Evolutionary conservation across 2,888 invertebrate species (phyloP).

Genomic region (Stenolophus ochropezus): DNA sequence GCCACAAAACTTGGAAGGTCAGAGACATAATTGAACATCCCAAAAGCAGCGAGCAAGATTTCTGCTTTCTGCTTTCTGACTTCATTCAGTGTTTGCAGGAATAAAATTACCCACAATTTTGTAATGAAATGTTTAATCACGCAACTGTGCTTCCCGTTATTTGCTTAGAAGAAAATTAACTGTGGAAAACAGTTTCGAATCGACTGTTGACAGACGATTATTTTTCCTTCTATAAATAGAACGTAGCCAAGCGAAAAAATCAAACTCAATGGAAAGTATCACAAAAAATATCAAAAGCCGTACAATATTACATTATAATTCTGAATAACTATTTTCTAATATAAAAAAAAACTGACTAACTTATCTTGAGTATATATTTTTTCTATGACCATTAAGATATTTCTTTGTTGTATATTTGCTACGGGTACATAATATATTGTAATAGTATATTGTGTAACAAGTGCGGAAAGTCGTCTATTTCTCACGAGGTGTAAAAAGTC

Average conservation of each 20-base stretch:
- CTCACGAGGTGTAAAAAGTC: too few species aligned
- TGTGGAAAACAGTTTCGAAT: conserved; percentile 2
- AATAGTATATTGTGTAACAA: too few species aligned
- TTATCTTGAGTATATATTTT: background rate
- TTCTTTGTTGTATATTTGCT: background rate
- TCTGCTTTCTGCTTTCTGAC: background rate
- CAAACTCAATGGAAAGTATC: background rate
- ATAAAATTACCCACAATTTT: conserved; percentile 1
- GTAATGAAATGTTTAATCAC: conserved; percentile 11
- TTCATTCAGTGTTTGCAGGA: background rate
- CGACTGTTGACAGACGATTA: conserved; percentile 24
- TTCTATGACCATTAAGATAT: too few species aligned
- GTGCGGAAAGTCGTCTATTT: too few species aligned
- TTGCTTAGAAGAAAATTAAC: conserved; percentile 9
- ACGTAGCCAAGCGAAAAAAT: conserved; percentile 7
- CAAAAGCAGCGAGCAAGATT: background rate
- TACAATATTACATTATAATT: too few species aligned
- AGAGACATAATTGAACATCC: conserved; percentile 1
- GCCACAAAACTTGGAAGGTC: background rate
- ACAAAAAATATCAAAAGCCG: background rate
- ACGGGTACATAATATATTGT: background rate
- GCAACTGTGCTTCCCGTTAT: conserved; percentile 7
- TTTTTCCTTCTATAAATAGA: conserved; percentile 29
- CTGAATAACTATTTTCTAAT: too few species aligned
- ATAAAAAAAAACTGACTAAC: background rate